Conservation (phyloP, 1,140 invertebrate genomes). For the Wasmannia auropunctata region DNA sequence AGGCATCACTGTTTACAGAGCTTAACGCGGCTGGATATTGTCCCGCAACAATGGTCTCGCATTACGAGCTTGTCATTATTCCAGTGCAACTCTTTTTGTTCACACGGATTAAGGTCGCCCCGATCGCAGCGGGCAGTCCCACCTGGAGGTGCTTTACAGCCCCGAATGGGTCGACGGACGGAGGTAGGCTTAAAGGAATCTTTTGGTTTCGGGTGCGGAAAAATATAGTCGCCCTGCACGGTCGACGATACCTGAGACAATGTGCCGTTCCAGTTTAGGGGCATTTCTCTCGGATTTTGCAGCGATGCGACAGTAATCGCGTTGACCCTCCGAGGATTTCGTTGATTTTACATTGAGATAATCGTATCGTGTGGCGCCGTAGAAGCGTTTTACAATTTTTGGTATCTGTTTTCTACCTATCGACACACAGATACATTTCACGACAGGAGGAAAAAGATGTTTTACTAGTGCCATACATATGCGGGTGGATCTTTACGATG, state of each 20-base stretch:
- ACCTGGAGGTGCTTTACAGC: not conserved
- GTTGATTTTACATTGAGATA: conserved; percentile 19
- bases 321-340: not conserved
- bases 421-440: not conserved
- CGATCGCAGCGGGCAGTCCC: conserved; percentile 48
- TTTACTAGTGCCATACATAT: not conserved
- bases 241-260: conserved; percentile 38
- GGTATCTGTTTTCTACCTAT: not conserved
- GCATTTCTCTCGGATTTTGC: not conserved
- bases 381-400: not conserved
- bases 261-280: not conserved
- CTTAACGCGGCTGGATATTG: conserved; percentile 60
- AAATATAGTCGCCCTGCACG: not conserved
- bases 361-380: conserved; percentile 15
- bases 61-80: conserved; percentile 70
- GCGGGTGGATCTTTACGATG: not conserved
- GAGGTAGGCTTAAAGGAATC: not conserved
- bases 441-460: not conserved
- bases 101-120: conserved; percentile 71
- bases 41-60: conserved; percentile 64
- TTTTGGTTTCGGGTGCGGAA: not conserved
- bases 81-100: conserved; percentile 77
- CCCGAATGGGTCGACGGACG: not conserved
- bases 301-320: not conserved
- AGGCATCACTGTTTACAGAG: conserved; percentile 41